Conservation (phyloP, 2,888 invertebrate species). For the Leucophenga maculata region DNA sequence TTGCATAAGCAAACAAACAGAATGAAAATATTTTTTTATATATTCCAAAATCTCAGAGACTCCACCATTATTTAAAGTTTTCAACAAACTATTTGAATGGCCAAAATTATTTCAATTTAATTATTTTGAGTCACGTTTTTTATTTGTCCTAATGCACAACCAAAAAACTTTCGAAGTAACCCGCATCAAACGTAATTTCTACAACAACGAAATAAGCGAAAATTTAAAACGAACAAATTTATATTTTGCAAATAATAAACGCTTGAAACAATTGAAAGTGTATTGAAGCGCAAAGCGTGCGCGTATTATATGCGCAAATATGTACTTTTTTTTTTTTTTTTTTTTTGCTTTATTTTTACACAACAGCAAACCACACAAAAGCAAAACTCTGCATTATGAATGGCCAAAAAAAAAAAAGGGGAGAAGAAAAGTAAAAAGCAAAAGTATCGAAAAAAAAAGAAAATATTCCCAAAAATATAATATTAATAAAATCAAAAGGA, state of each 20-base stretch:
- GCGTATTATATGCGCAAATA: conserved; percentile 63
- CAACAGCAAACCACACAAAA: neutral
- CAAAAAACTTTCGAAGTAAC: conserved; percentile 12
- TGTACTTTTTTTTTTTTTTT: conserved; percentile 39
- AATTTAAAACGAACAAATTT: neutral
- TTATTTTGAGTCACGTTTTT: no score
- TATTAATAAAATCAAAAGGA: conserved; percentile 21
- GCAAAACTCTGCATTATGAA: neutral
- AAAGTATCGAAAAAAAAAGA: conserved; percentile 13
- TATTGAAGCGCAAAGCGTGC: conserved; percentile 66
- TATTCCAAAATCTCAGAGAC: no score
- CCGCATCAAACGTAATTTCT: conserved; percentile 10
- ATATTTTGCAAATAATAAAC: conserved; percentile 11
- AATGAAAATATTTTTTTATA: no score
- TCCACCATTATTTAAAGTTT: no score
- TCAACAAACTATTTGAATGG: no score
- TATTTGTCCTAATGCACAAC: no score
- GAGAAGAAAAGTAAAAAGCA: neutral
- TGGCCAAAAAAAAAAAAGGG: conserved; percentile 12
- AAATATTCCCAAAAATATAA: neutral
- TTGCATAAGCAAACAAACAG: no score
- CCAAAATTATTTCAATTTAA: no score
- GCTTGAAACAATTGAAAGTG: conserved; percentile 56
- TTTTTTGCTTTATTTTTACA: conserved; percentile 26
- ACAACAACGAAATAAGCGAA: conserved; percentile 24